Percentiles rank a stretch among this genome's conserved stretches.
Evolutionary conservation across 2,888 invertebrate genomes (phyloP).

Genomic region (Ptycholaimellus sp.): DNA sequence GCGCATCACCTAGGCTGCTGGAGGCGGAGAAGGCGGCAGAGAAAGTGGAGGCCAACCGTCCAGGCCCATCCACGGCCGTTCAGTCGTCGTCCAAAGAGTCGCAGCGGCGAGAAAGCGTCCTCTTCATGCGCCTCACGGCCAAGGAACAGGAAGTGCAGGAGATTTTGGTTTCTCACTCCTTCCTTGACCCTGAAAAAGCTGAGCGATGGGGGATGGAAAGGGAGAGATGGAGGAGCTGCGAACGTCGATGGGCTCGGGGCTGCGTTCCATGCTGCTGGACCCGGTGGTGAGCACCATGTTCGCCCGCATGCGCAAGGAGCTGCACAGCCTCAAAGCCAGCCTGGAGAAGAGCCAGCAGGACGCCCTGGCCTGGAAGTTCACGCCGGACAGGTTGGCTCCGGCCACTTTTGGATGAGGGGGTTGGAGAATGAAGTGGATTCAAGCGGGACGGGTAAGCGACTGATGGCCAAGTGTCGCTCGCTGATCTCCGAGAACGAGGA

Average conservation of each 20-base stretch:
- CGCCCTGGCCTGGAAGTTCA: constrained; percentile 92
- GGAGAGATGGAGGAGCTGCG: constrained; percentile 7
- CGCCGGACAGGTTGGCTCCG: constrained; percentile 53
- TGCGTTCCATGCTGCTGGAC: constrained; percentile 62
- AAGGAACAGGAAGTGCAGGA: constrained; percentile 93
- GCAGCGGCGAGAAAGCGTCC: constrained; percentile 70
- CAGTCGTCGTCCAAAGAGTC: too few species aligned
- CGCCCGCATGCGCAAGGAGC: constrained; percentile 63
- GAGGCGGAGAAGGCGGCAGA: too few species aligned
- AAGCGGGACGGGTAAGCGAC: constrained; percentile 77
- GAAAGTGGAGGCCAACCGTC: too few species aligned
- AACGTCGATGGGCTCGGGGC: constrained; percentile 30
- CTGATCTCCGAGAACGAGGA: constrained; percentile 92
- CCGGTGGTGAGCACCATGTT: constrained; percentile 82
- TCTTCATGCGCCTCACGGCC: constrained; percentile 66
- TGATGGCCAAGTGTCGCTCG: constrained; percentile 86
- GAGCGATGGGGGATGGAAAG: constrained; percentile 1
- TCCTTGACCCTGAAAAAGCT: not conserved
- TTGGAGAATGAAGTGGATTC: too few species aligned
- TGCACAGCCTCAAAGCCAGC: constrained; percentile 61
- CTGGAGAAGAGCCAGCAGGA: constrained; percentile 91
- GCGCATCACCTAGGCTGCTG: too few species aligned
- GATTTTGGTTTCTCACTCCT: constrained; percentile 57
- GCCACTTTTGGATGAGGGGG: too few species aligned
- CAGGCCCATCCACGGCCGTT: too few species aligned